A percentile compares a stretch with the other conserved stretches of the same genome.
These are phyloP conservation scores for Margaritifera margaritifera DNA, from an alignment of 2,888 invertebrate species.

Conservation along the genomic window DNA sequence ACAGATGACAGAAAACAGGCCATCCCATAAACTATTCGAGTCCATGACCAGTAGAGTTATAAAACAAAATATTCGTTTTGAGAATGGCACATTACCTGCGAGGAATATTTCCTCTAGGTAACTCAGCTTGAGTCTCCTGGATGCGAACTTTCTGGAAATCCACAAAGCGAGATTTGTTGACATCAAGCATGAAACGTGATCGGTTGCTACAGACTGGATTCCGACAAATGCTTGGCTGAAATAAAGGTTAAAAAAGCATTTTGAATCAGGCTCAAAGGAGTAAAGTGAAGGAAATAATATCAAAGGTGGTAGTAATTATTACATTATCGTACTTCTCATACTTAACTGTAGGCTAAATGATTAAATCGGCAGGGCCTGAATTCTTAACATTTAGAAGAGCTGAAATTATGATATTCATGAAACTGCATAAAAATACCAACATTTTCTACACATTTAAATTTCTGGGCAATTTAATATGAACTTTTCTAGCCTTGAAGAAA, in stretches of 20 bases:
- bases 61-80: too few relatives aligned
- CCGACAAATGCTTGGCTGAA: conserved; percentile 93
- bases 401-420: too few relatives aligned
- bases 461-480: too few relatives aligned
- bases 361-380: too few relatives aligned
- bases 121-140: conserved; percentile 97
- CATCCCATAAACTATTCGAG: too few relatives aligned
- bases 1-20: too few relatives aligned
- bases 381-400: too few relatives aligned
- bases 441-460: too few relatives aligned
- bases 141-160: conserved; percentile 99
- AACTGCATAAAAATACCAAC: too few relatives aligned
- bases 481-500: too few relatives aligned
- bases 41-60: too few relatives aligned
- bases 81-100: conserved; percentile 78
- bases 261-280: neutral
- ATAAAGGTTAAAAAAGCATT: conserved; percentile 10
- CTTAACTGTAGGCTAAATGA: too few relatives aligned
- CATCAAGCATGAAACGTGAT: conserved; percentile 89
- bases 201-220: conserved; percentile 97
- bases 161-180: conserved; percentile 94
- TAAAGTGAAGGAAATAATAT: conserved; percentile 2
- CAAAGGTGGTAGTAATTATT: neutral
- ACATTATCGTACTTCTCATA: neutral
- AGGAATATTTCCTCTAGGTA: conserved; percentile 97